Evolutionary conservation across 2,888 invertebrate genomes (phyloP).

Genomic region (Sinopyrophorus schimmeli): DNA sequence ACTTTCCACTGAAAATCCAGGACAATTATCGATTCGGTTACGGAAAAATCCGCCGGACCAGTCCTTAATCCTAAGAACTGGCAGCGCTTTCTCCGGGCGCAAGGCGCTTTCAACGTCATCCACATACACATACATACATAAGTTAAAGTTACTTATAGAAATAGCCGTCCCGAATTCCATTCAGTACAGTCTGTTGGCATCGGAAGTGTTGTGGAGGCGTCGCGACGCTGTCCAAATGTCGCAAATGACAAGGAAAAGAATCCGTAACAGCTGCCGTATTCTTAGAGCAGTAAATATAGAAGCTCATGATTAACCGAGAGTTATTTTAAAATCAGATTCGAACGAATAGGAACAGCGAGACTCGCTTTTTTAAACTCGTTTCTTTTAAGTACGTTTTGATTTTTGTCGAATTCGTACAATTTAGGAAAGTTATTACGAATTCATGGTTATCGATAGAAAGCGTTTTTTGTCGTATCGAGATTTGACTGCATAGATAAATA

Average conservation of each 20-base stretch:
- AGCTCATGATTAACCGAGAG: slow-evolving; percentile 25
- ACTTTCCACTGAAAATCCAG: slow-evolving; percentile 34
- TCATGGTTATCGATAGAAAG: not conserved
- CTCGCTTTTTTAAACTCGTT: too few species aligned
- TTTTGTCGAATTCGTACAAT: slow-evolving; percentile 24
- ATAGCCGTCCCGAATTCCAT: slow-evolving; percentile 29
- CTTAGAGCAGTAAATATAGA: slow-evolving; percentile 38
- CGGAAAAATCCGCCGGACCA: slow-evolving; percentile 24
- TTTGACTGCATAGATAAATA: not conserved
- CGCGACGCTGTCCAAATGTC: slow-evolving; percentile 45
- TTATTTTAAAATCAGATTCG: slow-evolving; percentile 30
- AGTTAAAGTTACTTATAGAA: slow-evolving; percentile 25
- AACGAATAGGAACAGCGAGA: slow-evolving; percentile 11
- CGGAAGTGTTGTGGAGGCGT: slow-evolving; percentile 42
- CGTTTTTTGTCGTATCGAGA: not conserved
- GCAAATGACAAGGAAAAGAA: slow-evolving; percentile 45
- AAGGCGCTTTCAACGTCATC: too few species aligned
- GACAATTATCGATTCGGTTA: slow-evolving; percentile 31
- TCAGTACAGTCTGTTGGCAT: slow-evolving; percentile 35
- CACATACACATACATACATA: too few species aligned
- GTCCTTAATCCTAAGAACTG: too few species aligned
- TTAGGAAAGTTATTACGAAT: slow-evolving; percentile 15
- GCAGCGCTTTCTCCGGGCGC: too few species aligned
- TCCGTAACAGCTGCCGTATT: slow-evolving; percentile 44
- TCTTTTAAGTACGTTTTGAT: too few species aligned